Base-by-base conservation (phyloP, 2,797 vertebrate species). In the Manis pentadactyla region DNA sequence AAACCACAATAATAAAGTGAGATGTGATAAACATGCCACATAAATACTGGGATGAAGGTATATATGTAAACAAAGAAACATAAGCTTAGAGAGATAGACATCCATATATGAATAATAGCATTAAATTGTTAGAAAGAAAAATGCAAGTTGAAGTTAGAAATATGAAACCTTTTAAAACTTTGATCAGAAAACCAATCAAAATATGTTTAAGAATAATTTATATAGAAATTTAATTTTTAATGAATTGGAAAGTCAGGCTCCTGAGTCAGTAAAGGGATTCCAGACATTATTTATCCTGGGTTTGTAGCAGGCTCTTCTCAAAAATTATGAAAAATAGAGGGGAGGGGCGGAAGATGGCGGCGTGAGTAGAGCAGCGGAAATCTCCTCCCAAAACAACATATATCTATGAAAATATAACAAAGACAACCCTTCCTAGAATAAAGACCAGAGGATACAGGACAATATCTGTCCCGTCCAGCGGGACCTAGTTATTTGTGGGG, bases 141-240 rank as follows among this genome's bases (percentile, higher is more conserved):
- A 90, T 57, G 14, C 37, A 91, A 73, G 37, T 63, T 69, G 19
- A 81, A 78, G 59, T 74, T 53, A 69, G 18, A 69, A 93, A 25
- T 17, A 49, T 25, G 53, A 79, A 78, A 55, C 73, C 15, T 29
- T 81, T 92, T 57, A 63, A 77, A 94, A 19, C 31, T 86, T 66
- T 93, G 39, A 81, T 55, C n/a, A 81, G 73, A 84, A 39, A 68
- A 61, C 81, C 34, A 79, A 74, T 94, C 19, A 69, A 87, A 92
- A 31, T 73, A 74, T 82, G 14, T 71, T 82, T 64, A 94, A 34
- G 49, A 74, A 11, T 61, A 75, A 68, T 89, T 68, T 63, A 73
- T 69, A 21, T 31, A 89, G 66, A 92, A 77, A 59, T 25, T 89
- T 59, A 85, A 92, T 69, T 69, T 25, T 46, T 73, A 81, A 79